Conservation (phyloP, 2,113 vertebrate species). For the Taxidea taxus region DNA sequence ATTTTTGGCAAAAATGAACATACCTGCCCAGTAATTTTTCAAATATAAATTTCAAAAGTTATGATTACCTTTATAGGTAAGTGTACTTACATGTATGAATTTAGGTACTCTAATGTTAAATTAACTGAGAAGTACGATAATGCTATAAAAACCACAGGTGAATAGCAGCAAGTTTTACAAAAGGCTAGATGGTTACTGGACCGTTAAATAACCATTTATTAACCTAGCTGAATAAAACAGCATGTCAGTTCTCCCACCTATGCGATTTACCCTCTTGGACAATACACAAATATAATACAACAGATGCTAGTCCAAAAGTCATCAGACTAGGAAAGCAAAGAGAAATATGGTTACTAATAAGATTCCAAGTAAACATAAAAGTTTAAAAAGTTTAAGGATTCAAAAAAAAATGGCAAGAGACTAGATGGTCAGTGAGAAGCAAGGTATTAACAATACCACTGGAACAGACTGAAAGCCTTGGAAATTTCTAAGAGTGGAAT, state of each 20-base stretch:
- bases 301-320: background rate
- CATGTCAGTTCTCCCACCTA: background rate
- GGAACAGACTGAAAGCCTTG: background rate
- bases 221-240: background rate
- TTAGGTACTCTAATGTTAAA: background rate
- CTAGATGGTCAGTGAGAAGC: background rate
- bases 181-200: background rate
- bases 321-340: background rate
- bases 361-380: background rate
- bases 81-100: background rate
- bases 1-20: background rate
- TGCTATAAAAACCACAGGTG: background rate
- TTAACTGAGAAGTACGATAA: background rate
- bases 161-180: background rate
- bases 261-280: background rate
- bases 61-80: background rate
- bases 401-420: background rate
- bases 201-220: background rate
- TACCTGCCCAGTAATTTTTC: background rate
- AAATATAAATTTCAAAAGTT: background rate
- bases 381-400: background rate
- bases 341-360: background rate
- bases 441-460: background rate
- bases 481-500: background rate
- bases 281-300: background rate